Percentiles rank a stretch among this genome's conserved stretches.
phyloP scores from a whole-genome alignment of 2,113 vertebrate species.

The Lophochroa leadbeateri region DNA sequence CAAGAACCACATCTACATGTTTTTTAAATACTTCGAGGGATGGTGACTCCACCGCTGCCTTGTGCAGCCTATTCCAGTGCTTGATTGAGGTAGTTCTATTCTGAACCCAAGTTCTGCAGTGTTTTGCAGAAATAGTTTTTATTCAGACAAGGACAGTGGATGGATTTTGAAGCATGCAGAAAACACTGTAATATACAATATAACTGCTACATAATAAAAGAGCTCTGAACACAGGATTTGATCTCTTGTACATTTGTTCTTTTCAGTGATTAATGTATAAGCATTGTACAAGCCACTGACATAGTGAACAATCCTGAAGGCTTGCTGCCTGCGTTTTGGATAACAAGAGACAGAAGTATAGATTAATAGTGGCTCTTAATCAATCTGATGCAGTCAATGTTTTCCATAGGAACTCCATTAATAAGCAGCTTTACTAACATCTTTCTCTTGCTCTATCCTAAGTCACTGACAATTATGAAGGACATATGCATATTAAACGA shows the following conservation, averaged over 20 bases:
- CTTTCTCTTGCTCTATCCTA: background rate
- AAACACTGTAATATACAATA: background rate
- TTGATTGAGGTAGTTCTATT: background rate
- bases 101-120: background rate
- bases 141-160: background rate
- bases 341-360: background rate
- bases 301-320: background rate
- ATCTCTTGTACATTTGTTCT: background rate
- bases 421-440: background rate
- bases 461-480: background rate
- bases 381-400: background rate
- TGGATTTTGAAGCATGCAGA: background rate
- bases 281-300: background rate
- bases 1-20: background rate
- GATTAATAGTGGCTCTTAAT: conserved; percentile 20
- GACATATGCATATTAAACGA: background rate
- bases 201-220: background rate
- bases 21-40: background rate
- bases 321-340: background rate
- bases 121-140: background rate
- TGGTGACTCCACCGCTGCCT: background rate
- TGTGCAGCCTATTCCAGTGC: background rate
- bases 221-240: background rate
- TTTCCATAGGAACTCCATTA: background rate
- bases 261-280: background rate